These are phyloP conservation scores for Sisyra terminalis DNA, from an alignment of 2,888 invertebrate species.

Conservation along the genomic window DNA sequence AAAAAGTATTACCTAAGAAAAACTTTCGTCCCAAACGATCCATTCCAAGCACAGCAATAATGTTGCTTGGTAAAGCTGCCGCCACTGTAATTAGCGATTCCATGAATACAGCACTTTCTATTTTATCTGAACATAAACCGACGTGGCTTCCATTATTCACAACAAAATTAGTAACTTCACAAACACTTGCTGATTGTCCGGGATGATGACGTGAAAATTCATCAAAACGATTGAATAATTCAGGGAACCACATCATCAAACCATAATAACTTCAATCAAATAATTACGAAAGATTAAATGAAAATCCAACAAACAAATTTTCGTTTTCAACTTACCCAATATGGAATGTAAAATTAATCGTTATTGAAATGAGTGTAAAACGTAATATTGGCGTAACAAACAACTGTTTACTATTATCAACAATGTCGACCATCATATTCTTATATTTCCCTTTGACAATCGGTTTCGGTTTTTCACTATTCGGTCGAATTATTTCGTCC, in stretches of 20 bases:
- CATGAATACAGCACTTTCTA: slow-evolving; percentile 65
- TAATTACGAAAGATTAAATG: not conserved
- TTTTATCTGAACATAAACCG: slow-evolving; percentile 48
- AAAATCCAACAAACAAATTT: not conserved
- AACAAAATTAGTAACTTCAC: slow-evolving; percentile 61
- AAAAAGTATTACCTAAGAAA: slow-evolving; percentile 41
- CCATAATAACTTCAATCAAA: slow-evolving; percentile 61
- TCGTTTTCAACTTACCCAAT: slow-evolving; percentile 48
- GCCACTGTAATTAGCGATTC: slow-evolving; percentile 77
- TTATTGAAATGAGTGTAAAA: slow-evolving; percentile 69
- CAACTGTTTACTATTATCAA: slow-evolving; percentile 65
- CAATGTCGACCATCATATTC: slow-evolving; percentile 57
- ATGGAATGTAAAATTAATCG: slow-evolving; percentile 85
- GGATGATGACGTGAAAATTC: slow-evolving; percentile 55
- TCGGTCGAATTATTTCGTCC: slow-evolving; percentile 32
- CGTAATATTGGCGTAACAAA: slow-evolving; percentile 68
- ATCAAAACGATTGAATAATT: slow-evolving; percentile 81
- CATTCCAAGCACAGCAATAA: slow-evolving; percentile 67
- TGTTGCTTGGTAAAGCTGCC: slow-evolving; percentile 70
- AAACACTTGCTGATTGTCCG: slow-evolving; percentile 49
- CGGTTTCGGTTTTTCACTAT: slow-evolving; percentile 25
- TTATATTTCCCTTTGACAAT: slow-evolving; percentile 48
- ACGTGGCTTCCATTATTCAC: slow-evolving; percentile 46
- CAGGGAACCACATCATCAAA: slow-evolving; percentile 95
- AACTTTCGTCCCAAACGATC: slow-evolving; percentile 74